A percentile compares a stretch with the other conserved stretches of the same genome.
Conservation (phyloP, 1,140 invertebrate species). For the Spodoptera frugiperda region DNA sequence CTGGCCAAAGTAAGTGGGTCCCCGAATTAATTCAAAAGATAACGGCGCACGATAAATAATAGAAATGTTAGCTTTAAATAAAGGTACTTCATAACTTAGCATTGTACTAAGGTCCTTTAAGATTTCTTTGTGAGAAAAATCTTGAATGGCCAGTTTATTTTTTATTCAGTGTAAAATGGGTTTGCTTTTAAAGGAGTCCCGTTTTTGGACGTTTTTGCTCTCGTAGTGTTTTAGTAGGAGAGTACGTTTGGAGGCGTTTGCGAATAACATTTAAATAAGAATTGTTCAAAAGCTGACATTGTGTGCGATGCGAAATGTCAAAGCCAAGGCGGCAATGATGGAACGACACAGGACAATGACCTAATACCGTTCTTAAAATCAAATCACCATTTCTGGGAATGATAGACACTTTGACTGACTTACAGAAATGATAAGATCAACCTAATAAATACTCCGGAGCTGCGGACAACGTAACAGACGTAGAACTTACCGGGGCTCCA, state of each 20-base stretch:
- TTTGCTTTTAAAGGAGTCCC: constrained; percentile 36
- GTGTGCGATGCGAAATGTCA: too few species aligned
- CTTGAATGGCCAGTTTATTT: constrained; percentile 39
- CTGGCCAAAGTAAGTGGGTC: constrained; percentile 33
- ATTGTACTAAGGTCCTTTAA: constrained; percentile 38
- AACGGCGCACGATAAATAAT: constrained; percentile 48
- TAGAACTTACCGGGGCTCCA: too few species aligned
- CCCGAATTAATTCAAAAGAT: constrained; percentile 49
- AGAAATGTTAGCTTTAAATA: constrained; percentile 38
- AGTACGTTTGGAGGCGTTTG: background rate
- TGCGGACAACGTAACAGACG: too few species aligned
- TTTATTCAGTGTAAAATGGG: constrained; percentile 44
- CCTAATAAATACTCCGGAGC: too few species aligned
- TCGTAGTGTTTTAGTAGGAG: background rate
- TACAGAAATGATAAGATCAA: too few species aligned
- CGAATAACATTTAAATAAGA: background rate
- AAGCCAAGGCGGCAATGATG: too few species aligned
- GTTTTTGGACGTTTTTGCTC: background rate
- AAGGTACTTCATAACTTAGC: constrained; percentile 44
- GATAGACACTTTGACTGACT: too few species aligned
- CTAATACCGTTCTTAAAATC: too few species aligned
- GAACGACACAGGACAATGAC: too few species aligned
- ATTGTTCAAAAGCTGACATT: background rate
- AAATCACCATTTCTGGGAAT: too few species aligned
- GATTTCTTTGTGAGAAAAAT: constrained; percentile 40